Percentiles rank a stretch among this genome's conserved stretches.
Evolutionary conservation across 2,113 vertebrate species (phyloP).

Genomic region (Climacteris rufus): DNA sequence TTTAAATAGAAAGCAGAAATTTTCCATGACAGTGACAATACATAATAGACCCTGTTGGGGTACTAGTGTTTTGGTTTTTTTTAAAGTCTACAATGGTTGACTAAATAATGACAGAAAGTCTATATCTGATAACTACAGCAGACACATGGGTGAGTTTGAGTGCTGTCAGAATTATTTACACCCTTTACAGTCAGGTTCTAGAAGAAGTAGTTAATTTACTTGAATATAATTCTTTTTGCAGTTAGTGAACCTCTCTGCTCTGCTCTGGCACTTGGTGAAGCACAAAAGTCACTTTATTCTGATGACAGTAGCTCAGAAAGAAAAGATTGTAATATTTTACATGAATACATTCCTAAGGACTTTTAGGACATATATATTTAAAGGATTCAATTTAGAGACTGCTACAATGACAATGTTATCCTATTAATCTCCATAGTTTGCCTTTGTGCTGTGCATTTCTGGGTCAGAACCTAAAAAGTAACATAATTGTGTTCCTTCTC

Average conservation of each 20-base stretch:
- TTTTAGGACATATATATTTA: not conserved
- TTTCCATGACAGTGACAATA: not conserved
- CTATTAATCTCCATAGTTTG: not conserved
- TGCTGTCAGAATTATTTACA: not conserved
- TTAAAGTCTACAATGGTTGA: not conserved
- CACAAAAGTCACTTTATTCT: constrained; percentile 21
- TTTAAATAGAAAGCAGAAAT: not conserved
- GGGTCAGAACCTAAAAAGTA: not conserved
- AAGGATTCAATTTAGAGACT: not conserved
- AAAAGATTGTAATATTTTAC: not conserved
- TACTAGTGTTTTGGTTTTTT: not conserved
- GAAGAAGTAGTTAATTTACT: not conserved
- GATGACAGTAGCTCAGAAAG: not conserved
- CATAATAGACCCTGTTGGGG: not conserved
- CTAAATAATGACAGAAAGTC: not conserved
- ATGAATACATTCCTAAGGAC: not conserved
- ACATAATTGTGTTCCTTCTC: not conserved
- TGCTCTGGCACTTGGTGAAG: not conserved
- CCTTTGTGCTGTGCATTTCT: not conserved
- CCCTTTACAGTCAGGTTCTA: not conserved
- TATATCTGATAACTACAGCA: not conserved
- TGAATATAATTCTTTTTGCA: not conserved
- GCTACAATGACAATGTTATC: not conserved
- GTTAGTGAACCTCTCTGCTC: not conserved
- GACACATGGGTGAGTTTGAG: not conserved